Evolutionary conservation across 2,113 vertebrate genomes (phyloP).

Genomic region (Arvicanthis niloticus): DNA sequence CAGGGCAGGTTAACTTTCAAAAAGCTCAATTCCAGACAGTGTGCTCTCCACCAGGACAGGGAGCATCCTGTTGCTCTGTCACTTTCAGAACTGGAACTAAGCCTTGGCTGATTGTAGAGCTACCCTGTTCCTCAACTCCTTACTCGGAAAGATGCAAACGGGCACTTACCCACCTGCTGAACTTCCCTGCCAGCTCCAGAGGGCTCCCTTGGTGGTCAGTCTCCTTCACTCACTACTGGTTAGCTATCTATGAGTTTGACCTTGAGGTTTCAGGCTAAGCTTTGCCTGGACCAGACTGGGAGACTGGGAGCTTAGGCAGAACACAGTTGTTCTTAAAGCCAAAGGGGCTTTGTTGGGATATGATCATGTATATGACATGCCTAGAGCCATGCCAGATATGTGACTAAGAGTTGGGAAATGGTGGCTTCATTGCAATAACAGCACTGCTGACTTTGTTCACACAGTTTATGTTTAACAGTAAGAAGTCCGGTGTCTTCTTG

Average conservation of each 20-base stretch:
- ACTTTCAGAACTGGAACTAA: conserved; percentile 13
- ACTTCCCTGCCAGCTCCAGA: neutral
- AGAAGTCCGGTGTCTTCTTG: neutral
- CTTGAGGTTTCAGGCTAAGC: conserved; percentile 20
- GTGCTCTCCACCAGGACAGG: neutral
- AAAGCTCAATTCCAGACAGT: neutral
- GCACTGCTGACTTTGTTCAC: conserved; percentile 4
- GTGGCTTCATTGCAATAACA: neutral
- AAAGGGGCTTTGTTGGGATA: neutral
- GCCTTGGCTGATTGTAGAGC: neutral
- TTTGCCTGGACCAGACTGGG: neutral
- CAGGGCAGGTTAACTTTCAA: neutral
- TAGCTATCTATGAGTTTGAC: conserved; percentile 6
- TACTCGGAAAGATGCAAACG: neutral
- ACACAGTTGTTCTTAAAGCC: neutral
- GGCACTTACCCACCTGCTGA: neutral
- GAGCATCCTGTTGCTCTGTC: neutral
- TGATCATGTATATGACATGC: neutral
- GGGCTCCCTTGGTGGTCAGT: neutral
- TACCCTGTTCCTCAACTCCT: neutral
- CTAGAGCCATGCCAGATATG: neutral
- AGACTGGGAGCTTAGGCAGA: neutral
- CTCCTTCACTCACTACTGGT: neutral
- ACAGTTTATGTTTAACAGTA: conserved; percentile 24
- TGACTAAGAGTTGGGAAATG: neutral